Percentiles rank a stretch among this genome's conserved stretches.
Conservation (phyloP, 2,888 invertebrate genomes). For the Hedychridium roseum region DNA sequence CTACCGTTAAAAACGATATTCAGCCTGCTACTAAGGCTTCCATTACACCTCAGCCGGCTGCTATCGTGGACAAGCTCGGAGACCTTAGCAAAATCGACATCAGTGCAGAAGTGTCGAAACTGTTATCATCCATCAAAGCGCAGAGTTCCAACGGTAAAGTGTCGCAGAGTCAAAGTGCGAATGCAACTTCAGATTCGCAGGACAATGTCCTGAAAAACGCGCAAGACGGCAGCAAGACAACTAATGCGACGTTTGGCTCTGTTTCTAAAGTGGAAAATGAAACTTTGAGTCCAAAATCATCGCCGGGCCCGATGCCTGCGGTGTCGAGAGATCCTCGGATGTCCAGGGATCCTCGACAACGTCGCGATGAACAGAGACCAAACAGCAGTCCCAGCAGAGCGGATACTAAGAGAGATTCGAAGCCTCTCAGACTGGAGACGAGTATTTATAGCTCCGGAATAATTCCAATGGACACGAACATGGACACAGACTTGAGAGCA, state of each 20-base stretch:
- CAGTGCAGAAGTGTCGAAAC: slow-evolving; percentile 76
- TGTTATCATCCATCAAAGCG: slow-evolving; percentile 69
- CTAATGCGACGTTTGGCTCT: slow-evolving; percentile 2
- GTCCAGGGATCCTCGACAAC: slow-evolving; percentile 57
- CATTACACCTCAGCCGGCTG: slow-evolving; percentile 65
- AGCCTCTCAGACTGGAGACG: slow-evolving; percentile 50
- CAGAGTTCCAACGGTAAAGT: slow-evolving; percentile 41
- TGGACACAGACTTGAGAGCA: slow-evolving; percentile 59
- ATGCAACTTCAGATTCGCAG: slow-evolving; percentile 12
- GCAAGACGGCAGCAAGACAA: no score
- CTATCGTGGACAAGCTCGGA: slow-evolving; percentile 71
- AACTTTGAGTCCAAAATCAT: slow-evolving; percentile 47
- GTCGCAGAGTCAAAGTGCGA: slow-evolving; percentile 16
- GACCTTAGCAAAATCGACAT: slow-evolving; percentile 79
- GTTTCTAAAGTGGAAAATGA: slow-evolving; percentile 40
- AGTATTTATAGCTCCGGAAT: slow-evolving; percentile 62
- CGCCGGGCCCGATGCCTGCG: slow-evolving; percentile 32
- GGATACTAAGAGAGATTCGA: slow-evolving; percentile 45
- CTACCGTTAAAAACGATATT: slow-evolving; percentile 26
- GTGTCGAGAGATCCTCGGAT: slow-evolving; percentile 59
- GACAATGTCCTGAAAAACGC: slow-evolving; percentile 12
- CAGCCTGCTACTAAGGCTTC: slow-evolving; percentile 34
- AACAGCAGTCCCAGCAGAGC: slow-evolving; percentile 38
- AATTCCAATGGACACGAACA: slow-evolving; percentile 48
- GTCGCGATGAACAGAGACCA: slow-evolving; percentile 48